Evolutionary conservation across 2,888 invertebrate species (phyloP).

Genomic region (Sarcophaga caerulescens): DNA sequence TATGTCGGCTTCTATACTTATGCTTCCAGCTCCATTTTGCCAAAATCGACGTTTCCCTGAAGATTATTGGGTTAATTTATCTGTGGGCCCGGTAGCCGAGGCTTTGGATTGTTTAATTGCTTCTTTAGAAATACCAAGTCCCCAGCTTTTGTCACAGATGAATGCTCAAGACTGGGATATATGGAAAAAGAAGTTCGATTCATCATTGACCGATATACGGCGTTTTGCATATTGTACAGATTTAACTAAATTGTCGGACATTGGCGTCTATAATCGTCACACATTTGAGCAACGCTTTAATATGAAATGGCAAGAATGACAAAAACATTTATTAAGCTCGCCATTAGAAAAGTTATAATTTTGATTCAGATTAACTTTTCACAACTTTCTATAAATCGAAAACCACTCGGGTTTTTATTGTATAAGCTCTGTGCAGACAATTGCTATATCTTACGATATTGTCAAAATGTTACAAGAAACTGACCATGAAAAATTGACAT

Average conservation of each 20-base stretch:
- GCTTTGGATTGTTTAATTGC: slow-evolving; percentile 76
- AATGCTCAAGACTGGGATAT: slow-evolving; percentile 76
- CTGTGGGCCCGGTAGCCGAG: slow-evolving; percentile 75
- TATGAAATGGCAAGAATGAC: slow-evolving; percentile 72
- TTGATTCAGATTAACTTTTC: background rate
- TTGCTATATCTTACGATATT: no score
- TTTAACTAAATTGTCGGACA: slow-evolving; percentile 75
- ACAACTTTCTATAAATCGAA: no score
- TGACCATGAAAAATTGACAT: no score
- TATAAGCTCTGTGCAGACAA: no score
- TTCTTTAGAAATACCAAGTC: slow-evolving; percentile 76
- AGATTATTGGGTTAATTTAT: slow-evolving; percentile 78
- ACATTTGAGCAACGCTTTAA: slow-evolving; percentile 75
- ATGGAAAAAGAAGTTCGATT: slow-evolving; percentile 77
- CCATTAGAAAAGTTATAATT: background rate
- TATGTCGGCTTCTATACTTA: slow-evolving; percentile 77
- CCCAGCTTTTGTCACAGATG: slow-evolving; percentile 77
- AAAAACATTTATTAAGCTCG: background rate
- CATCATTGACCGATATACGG: slow-evolving; percentile 75
- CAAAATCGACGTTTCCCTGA: slow-evolving; percentile 78
- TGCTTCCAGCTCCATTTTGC: slow-evolving; percentile 77
- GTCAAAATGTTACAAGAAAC: no score
- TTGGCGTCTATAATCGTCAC: slow-evolving; percentile 74
- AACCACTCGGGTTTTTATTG: no score
- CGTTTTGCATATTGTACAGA: slow-evolving; percentile 76